A percentile compares a stretch with the other conserved stretches of the same genome.
phyloP scores from a whole-genome alignment of 2,113 vertebrate genomes.

The Leiothrix lutea region DNA sequence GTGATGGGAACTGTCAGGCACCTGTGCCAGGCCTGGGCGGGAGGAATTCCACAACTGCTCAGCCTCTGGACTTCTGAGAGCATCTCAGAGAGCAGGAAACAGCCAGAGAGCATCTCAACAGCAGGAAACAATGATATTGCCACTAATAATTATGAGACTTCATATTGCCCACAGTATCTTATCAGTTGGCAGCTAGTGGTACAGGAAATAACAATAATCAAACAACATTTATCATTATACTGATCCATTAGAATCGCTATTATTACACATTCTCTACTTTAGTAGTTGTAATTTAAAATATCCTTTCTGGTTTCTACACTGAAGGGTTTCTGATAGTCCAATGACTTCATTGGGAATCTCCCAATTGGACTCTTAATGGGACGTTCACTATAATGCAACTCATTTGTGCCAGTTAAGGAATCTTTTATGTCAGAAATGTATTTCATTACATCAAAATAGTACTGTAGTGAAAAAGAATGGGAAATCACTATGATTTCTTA shows the following conservation, averaged over 20 bases:
- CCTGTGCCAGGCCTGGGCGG: not conserved
- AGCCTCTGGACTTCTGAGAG: not conserved
- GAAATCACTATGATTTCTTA: not conserved
- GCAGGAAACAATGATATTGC: not conserved
- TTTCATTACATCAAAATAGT: not conserved
- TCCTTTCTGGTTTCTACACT: not conserved
- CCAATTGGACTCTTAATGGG: not conserved
- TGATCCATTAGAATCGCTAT: not conserved
- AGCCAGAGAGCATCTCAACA: not conserved
- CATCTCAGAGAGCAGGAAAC: not conserved
- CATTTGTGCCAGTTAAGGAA: not conserved
- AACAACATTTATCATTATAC: conserved; percentile 9
- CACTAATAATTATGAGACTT: not conserved
- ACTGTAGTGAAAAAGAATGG: not conserved
- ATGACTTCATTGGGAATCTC: not conserved
- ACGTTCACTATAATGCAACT: not conserved
- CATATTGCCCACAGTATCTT: not conserved
- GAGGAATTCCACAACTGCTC: not conserved
- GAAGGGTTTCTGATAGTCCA: not conserved
- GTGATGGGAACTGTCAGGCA: not conserved
- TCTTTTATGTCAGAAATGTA: not conserved
- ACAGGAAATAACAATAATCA: not conserved
- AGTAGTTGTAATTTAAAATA: not conserved
- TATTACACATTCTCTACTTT: not conserved
- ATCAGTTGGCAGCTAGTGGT: not conserved